These are phyloP conservation scores for Siderastrea radians DNA, from an alignment of 92 coral and sea anemone species.

Conservation along the genomic window DNA sequence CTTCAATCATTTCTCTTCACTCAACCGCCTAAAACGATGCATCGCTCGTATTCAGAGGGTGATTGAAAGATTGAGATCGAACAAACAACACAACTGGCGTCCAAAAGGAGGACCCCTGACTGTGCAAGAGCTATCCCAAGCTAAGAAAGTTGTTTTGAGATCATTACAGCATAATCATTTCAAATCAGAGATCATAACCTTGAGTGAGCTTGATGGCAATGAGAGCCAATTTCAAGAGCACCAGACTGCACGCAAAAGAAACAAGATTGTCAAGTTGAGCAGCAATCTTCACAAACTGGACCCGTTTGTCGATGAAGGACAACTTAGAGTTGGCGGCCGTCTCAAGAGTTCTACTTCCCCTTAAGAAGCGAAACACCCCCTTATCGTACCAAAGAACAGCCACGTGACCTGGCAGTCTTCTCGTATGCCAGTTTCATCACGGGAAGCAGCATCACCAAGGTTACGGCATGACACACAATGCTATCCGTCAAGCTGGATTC, in stretches of 20 bases:
- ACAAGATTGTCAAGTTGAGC: neutral
- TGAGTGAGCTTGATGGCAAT: neutral
- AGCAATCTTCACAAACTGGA: slow-evolving; percentile 17
- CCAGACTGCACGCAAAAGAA: neutral
- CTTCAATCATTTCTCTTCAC: too few species aligned
- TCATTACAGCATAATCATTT: neutral
- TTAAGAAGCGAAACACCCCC: neutral
- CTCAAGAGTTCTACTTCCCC: neutral
- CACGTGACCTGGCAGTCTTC: neutral
- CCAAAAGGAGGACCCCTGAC: neutral
- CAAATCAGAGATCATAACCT: too few species aligned
- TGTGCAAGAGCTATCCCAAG: neutral
- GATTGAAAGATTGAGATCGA: neutral
- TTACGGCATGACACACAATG: slow-evolving; percentile 32
- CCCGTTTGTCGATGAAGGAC: slow-evolving; percentile 14
- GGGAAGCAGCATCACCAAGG: slow-evolving; percentile 57
- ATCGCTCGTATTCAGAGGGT: neutral
- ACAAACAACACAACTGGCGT: neutral
- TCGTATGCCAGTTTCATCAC: slow-evolving; percentile 11
- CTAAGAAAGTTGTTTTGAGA: too few species aligned
- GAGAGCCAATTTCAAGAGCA: neutral
- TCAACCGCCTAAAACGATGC: neutral
- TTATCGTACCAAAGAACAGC: too few species aligned
- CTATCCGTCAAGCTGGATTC: slow-evolving; percentile 17
- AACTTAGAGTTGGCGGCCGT: neutral